Percentiles rank a stretch among this genome's conserved stretches.
Conservation (phyloP, 2,888 invertebrate species). For the Rhagium mordax region DNA sequence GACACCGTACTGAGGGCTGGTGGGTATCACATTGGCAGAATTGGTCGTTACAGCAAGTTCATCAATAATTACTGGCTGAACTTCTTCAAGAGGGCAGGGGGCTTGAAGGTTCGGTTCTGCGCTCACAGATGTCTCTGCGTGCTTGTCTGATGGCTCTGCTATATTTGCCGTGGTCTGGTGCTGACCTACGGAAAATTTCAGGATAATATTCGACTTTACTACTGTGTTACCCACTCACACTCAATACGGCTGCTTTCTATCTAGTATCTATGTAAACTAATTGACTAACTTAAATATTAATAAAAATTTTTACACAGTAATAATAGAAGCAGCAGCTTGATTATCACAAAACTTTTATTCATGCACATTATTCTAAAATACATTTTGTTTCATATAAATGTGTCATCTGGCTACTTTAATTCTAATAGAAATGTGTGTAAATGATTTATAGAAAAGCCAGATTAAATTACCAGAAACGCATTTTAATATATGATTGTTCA, state of each 20-base stretch:
- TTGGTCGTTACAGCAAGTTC: constrained; percentile 59
- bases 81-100: constrained; percentile 53
- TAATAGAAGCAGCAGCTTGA: constrained; percentile 27
- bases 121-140: constrained; percentile 51
- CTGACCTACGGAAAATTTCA: constrained; percentile 62
- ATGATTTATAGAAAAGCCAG: too few species aligned
- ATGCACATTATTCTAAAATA: not conserved
- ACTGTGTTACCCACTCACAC: constrained; percentile 57
- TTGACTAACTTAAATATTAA: not conserved
- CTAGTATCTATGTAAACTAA: constrained; percentile 7
- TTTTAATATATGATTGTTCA: too few species aligned
- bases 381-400: not conserved
- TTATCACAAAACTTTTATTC: constrained; percentile 1
- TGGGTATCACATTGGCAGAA: constrained; percentile 74
- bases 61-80: constrained; percentile 52
- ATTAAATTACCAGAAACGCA: too few species aligned
- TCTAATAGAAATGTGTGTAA: too few species aligned
- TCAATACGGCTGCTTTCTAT: constrained; percentile 59
- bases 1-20: constrained; percentile 78
- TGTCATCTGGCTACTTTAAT: not conserved
- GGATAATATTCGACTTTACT: constrained; percentile 29
- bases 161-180: constrained; percentile 69
- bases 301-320: not conserved
- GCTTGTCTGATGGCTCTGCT: constrained; percentile 61
- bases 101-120: constrained; percentile 55